Evolutionary conservation across 1,140 invertebrate species (phyloP).

Genomic region (Aphelenchoides avenae): DNA sequence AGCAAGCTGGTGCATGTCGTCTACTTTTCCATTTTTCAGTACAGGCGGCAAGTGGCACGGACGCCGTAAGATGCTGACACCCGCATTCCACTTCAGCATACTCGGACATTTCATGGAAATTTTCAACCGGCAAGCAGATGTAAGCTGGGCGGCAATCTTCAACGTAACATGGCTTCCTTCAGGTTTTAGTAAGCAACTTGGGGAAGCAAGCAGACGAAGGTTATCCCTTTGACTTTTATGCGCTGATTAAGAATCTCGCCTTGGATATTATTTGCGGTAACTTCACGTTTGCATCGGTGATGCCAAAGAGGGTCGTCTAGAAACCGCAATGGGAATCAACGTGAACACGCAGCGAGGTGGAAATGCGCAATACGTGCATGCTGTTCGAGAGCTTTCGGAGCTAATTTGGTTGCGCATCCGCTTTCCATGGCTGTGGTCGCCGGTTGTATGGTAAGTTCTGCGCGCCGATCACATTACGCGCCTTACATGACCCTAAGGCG

Average conservation of each 20-base stretch:
- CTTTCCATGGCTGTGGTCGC: constrained; percentile 52
- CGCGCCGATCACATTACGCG: too few relatives aligned
- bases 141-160: constrained; percentile 29
- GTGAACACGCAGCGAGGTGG: constrained; percentile 69
- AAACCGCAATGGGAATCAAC: constrained; percentile 77
- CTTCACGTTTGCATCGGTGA: not conserved
- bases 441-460: constrained; percentile 36
- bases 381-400: constrained; percentile 66
- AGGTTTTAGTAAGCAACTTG: constrained; percentile 60
- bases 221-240: constrained; percentile 72
- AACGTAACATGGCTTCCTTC: too few relatives aligned
- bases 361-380: constrained; percentile 72
- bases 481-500: too few relatives aligned
- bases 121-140: constrained; percentile 72
- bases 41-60: constrained; percentile 73
- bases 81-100: constrained; percentile 82
- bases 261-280: constrained; percentile 77
- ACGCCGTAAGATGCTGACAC: constrained; percentile 79
- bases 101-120: constrained; percentile 76
- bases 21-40: constrained; percentile 60
- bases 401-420: constrained; percentile 54
- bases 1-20: too few relatives aligned
- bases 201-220: constrained; percentile 63
- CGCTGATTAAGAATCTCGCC: constrained; percentile 74
- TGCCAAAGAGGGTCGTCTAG: too few relatives aligned